Evolutionary conservation across 2,888 invertebrate genomes (phyloP).

Genomic region (Cepaea hortensis): DNA sequence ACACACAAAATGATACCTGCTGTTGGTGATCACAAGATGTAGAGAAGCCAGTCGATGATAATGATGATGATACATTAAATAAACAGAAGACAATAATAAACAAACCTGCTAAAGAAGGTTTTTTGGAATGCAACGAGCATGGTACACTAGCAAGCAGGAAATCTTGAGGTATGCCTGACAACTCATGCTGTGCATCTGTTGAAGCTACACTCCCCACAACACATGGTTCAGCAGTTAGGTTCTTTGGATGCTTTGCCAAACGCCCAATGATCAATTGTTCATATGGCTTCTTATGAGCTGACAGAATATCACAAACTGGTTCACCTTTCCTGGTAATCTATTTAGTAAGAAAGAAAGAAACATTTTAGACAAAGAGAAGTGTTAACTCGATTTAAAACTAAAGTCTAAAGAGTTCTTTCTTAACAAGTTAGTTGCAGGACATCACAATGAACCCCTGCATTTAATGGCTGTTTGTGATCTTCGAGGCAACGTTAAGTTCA

Average conservation of each 20-base stretch:
- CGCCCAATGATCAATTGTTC: slow-evolving; percentile 85
- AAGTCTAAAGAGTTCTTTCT: no score
- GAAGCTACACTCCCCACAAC: background rate
- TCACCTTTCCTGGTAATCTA: slow-evolving; percentile 84
- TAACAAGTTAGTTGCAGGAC: no score
- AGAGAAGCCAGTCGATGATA: no score
- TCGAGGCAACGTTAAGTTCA: no score
- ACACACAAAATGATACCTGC: no score
- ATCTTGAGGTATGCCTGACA: slow-evolving; percentile 72
- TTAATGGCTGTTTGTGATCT: no score
- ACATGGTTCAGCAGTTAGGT: background rate
- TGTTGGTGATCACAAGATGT: no score
- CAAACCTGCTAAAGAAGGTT: slow-evolving; percentile 89
- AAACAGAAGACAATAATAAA: background rate
- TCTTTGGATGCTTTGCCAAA: background rate
- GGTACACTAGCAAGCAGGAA: slow-evolving; percentile 88
- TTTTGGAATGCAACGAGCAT: slow-evolving; percentile 94
- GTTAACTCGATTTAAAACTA: no score
- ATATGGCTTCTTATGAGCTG: slow-evolving; percentile 88
- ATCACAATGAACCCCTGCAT: no score
- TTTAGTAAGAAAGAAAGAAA: slow-evolving; percentile 41
- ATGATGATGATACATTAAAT: no score
- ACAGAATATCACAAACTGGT: slow-evolving; percentile 83
- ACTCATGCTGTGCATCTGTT: background rate
- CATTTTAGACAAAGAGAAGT: background rate